Percentiles rank a stretch among this genome's conserved stretches.
Conservation (phyloP, 37 sponge, comb jelly and placozoan genomes). For the Sycon ciliatum region DNA sequence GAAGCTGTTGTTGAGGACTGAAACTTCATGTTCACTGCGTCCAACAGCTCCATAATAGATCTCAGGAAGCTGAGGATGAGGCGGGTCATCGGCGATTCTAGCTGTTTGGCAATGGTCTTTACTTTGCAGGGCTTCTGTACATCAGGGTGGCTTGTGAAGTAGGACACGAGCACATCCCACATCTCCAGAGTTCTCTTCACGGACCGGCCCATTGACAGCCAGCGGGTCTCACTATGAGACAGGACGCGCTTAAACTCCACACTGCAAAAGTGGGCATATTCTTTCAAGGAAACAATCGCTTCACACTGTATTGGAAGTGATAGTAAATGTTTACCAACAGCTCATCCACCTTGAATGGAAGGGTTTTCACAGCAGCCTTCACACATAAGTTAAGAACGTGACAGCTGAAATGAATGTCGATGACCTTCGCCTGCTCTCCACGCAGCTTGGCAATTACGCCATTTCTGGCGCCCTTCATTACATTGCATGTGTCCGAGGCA, state of each 20-base stretch:
- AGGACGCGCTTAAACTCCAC: conserved; percentile 20
- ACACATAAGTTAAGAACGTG: conserved; percentile 27
- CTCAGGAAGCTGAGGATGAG: conserved; percentile 21
- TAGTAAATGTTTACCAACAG: conserved; percentile 34
- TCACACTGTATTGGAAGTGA: conserved; percentile 36
- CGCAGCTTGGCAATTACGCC: conserved; percentile 1
- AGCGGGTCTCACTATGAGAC: conserved; percentile 34
- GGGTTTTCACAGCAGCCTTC: conserved; percentile 28
- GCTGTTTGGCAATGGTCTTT: conserved; percentile 5
- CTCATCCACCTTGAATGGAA: conserved; percentile 30
- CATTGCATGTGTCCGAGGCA: conserved; percentile 17
- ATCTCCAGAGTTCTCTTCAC: conserved; percentile 29
- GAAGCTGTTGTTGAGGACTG: conserved; percentile 26
- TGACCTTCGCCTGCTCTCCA: background rate
- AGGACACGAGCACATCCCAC: conserved; percentile 29
- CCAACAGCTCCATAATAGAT: conserved; percentile 6
- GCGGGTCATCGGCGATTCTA: conserved; percentile 16
- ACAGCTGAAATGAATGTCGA: conserved; percentile 32
- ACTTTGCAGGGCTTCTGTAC: conserved; percentile 29
- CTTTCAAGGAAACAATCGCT: conserved; percentile 20
- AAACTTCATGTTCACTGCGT: conserved; percentile 18
- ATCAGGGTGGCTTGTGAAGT: conserved; percentile 34
- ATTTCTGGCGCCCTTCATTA: conserved; percentile 11
- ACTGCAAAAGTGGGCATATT: conserved; percentile 22
- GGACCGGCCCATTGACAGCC: conserved; percentile 24